A percentile compares a stretch with the other conserved stretches of the same genome.
Evolutionary conservation across 2,888 invertebrate genomes (phyloP).

Genomic region (Penaeus monodon): DNA sequence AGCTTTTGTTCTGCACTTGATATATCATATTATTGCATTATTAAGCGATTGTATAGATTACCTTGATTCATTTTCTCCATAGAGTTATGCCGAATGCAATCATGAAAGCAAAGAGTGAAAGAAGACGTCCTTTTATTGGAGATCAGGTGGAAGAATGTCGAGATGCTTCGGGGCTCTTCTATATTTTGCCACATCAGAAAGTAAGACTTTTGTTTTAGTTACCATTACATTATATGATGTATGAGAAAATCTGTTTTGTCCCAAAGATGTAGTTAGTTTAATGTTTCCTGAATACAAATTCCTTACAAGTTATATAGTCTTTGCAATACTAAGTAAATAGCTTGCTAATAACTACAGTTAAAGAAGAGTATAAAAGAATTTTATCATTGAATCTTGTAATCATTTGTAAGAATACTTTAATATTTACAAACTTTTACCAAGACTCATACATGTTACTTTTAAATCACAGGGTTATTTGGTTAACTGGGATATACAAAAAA

Average conservation of each 20-base stretch:
- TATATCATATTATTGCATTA: too few relatives aligned
- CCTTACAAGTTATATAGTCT: too few relatives aligned
- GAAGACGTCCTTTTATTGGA: constrained; percentile 92
- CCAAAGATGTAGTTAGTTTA: background rate
- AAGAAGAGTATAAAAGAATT: too few relatives aligned
- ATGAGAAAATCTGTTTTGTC: background rate
- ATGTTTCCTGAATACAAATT: background rate
- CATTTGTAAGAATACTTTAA: background rate
- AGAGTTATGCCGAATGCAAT: constrained; percentile 92
- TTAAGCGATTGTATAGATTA: too few relatives aligned
- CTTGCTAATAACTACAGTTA: too few relatives aligned
- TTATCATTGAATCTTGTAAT: too few relatives aligned
- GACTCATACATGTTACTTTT: background rate
- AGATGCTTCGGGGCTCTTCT: constrained; percentile 94
- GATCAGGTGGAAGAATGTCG: constrained; percentile 96
- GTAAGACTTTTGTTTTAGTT: constrained; percentile 68
- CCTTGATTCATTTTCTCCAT: constrained; percentile 66
- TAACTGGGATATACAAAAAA: constrained; percentile 96
- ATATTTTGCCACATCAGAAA: constrained; percentile 92
- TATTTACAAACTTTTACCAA: background rate
- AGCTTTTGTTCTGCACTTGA: too few relatives aligned
- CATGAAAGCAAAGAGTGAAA: constrained; percentile 97
- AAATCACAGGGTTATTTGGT: constrained; percentile 81
- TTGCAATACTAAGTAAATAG: too few relatives aligned
- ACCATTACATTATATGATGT: too few relatives aligned